A percentile compares a stretch with the other conserved stretches of the same genome.
These are phyloP conservation scores for Astreopora myriophthalma DNA, from an alignment of 64 coral and sea anemone genomes.

Conservation along the genomic window DNA sequence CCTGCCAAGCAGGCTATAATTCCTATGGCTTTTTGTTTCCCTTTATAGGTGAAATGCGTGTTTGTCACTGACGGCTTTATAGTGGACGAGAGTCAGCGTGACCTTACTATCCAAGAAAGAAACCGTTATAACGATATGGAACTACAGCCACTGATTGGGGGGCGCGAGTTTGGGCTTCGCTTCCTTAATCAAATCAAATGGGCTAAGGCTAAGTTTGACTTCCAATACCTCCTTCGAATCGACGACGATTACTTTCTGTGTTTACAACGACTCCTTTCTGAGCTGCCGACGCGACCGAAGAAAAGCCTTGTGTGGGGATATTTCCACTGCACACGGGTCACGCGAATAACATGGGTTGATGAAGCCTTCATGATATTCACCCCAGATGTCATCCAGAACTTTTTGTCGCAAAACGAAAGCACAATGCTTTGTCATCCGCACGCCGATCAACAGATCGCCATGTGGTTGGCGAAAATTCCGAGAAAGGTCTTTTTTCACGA, in stretches of 20 bases:
- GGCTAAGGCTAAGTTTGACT: conserved; percentile 53
- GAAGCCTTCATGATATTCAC: conserved; percentile 66
- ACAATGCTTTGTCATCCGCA: conserved; percentile 56
- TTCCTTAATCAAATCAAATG: conserved; percentile 64
- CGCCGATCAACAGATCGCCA: conserved; percentile 48
- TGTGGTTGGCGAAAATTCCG: conserved; percentile 53
- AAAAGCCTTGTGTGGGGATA: conserved; percentile 32
- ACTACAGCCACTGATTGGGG: conserved; percentile 20
- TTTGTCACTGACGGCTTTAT: conserved; percentile 39
- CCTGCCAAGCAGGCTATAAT: no score
- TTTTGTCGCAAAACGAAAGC: conserved; percentile 39
- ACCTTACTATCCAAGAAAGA: not conserved
- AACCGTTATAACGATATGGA: not conserved
- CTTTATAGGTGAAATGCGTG: conserved; percentile 12
- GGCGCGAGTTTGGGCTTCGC: conserved; percentile 39
- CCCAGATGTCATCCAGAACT: conserved; percentile 39
- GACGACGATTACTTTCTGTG: conserved; percentile 75
- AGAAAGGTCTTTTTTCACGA: conserved; percentile 10
- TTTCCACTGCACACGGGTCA: conserved; percentile 17
- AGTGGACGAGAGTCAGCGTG: not conserved
- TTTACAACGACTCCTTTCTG: conserved; percentile 36
- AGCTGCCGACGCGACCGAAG: conserved; percentile 45
- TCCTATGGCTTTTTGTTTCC: not conserved
- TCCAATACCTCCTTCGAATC: conserved; percentile 46
- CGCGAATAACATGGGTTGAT: conserved; percentile 28